phyloP scores from a whole-genome alignment of 2,888 invertebrate genomes.

The Troides helena region DNA sequence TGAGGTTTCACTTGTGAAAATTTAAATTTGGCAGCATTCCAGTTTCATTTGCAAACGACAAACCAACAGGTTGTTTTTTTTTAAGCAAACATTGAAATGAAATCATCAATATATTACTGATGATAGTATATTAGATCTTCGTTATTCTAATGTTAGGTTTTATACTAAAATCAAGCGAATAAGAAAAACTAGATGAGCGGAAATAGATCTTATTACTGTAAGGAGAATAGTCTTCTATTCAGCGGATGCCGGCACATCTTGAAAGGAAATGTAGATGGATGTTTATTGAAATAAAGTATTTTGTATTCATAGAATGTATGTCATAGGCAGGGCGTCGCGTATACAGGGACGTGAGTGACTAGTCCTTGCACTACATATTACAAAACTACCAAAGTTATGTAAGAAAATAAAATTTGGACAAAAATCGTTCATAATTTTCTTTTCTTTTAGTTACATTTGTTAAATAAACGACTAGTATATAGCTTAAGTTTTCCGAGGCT shows the following conservation, averaged over 20 bases:
- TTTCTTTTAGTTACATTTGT: too few species aligned
- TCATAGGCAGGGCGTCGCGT: background rate
- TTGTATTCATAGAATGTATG: background rate
- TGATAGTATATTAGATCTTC: too few species aligned
- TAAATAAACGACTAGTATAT: too few species aligned
- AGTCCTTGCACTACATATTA: background rate
- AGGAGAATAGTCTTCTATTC: background rate
- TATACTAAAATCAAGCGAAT: background rate
- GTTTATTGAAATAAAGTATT: background rate
- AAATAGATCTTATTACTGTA: background rate
- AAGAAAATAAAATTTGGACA: too few species aligned
- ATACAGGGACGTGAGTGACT: background rate
- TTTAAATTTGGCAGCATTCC: conserved; percentile 13
- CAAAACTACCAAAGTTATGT: too few species aligned
- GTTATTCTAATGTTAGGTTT: background rate
- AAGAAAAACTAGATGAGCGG: background rate
- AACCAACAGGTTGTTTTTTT: conserved; percentile 1
- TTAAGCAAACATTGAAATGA: background rate
- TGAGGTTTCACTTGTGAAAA: conserved; percentile 5
- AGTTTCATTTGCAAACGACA: conserved; percentile 3
- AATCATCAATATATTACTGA: background rate
- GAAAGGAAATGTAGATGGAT: conserved; percentile 3
- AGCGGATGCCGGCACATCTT: background rate
- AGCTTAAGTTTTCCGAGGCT: too few species aligned
- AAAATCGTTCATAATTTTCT: too few species aligned